Evolutionary conservation across 2,888 invertebrate genomes (phyloP), one percentile per base, ranked within the genome.

Genomic region (Platerodrilus igneus): DNA sequence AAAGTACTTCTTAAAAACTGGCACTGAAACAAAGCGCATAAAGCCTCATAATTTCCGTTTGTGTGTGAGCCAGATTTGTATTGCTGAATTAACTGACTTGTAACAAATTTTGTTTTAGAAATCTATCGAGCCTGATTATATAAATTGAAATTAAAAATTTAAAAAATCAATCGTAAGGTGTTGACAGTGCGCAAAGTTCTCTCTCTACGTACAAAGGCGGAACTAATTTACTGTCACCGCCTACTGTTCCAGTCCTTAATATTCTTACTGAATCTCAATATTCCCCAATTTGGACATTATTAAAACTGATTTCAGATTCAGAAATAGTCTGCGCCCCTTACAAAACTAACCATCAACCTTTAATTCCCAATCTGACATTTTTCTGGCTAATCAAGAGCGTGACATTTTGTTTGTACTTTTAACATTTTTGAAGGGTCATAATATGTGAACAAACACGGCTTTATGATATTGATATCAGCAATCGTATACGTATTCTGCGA

Each of bases 91-190:
- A 10, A 17, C 9, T 7, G 18, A n/a, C n/a, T 16, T 7, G 10
- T 28, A 17, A 17, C 14, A n/a, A 28, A 28, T 26, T 14, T 6
- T 11, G 6, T 19, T 25, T 28, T 40, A 5, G 18, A 10, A 21
- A 22, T 35, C 29, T 29, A 18, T 34, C 31, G 38, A 19, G 33
- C 39, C 43, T 52, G 50, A 52, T 52, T 52, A 46, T 45, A 47
- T 50, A 52, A 52, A 50, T 52, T 48, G 48, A 48, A 48, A 40
- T 36, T 28, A 50, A 50, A 48, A 48, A 47, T 50, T 48, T 42
- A 45, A 52, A 52, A 52, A 52, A 52, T 52, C 52, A 52, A 52
- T 52, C 50, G 47, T 43, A 52, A 45, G 45, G 45, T 45, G 45
- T 45, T 45, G 45, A 45, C 45, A 45, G 41, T 45, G 45, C 45